Evolutionary conservation across 1,140 invertebrate genomes (phyloP).

Genomic region (Lamellibrachia luymesi): DNA sequence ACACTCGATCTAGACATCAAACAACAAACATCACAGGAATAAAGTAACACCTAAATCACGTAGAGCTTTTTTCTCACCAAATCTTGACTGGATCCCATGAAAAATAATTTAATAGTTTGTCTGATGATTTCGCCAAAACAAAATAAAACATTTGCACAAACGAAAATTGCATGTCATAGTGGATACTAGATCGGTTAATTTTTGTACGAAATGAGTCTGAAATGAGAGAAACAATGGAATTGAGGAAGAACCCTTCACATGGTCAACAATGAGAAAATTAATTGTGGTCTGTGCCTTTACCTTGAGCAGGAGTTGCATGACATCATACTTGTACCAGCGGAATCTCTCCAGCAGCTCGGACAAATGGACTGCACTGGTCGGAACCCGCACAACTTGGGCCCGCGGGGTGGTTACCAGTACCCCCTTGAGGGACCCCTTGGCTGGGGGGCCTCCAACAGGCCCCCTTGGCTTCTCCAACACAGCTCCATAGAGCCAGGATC

Average conservation of each 20-base stretch:
- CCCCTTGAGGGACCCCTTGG: constrained; percentile 28
- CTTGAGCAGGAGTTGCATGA: constrained; percentile 47
- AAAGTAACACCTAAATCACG: no score
- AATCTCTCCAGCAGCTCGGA: constrained; percentile 39
- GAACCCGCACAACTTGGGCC: constrained; percentile 27
- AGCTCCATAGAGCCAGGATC: constrained; percentile 48
- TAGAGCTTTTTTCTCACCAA: no score
- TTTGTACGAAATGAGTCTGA: no score
- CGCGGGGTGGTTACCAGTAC: constrained; percentile 13
- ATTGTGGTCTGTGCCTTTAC: background rate
- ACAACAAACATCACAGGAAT: background rate
- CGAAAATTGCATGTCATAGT: no score
- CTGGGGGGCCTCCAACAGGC: constrained; percentile 21
- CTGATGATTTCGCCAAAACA: no score
- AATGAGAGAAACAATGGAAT: no score
- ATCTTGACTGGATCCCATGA: no score
- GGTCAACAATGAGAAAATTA: no score
- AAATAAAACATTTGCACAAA: no score
- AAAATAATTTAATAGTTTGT: no score
- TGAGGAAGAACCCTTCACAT: no score
- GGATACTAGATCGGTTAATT: no score
- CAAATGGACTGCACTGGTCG: constrained; percentile 37
- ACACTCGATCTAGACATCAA: constrained; percentile 35
- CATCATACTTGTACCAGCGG: constrained; percentile 40
- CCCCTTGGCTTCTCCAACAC: constrained; percentile 49